Conservation (phyloP, 2,797 vertebrate species). For the Hephaestus fuliginosus region DNA sequence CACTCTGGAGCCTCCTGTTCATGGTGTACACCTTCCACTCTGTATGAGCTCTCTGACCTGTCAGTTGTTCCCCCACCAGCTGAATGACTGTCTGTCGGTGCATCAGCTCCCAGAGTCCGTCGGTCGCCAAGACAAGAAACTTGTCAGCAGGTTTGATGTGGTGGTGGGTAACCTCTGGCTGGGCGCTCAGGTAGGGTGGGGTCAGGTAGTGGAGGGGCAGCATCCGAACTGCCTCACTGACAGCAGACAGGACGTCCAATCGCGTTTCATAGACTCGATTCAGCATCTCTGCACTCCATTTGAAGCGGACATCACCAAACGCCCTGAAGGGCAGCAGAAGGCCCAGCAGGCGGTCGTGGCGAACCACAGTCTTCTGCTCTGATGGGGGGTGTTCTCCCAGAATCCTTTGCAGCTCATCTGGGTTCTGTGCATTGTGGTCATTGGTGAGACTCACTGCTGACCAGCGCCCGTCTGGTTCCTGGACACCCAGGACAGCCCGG, state of each 20-base stretch:
- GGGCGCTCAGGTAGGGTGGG: slow-evolving; percentile 80
- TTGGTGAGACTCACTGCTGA: slow-evolving; percentile 71
- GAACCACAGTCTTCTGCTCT: slow-evolving; percentile 71
- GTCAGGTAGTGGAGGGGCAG: slow-evolving; percentile 71
- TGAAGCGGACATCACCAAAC: slow-evolving; percentile 80
- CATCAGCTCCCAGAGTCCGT: slow-evolving; percentile 83
- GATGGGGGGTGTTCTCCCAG: slow-evolving; percentile 71
- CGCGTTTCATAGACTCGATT: slow-evolving; percentile 64
- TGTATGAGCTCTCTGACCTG: slow-evolving; percentile 51
- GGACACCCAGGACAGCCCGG: slow-evolving; percentile 78
- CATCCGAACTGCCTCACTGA: slow-evolving; percentile 50
- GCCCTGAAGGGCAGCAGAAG: slow-evolving; percentile 81
- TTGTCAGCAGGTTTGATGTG: slow-evolving; percentile 72
- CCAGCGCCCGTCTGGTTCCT: slow-evolving; percentile 70
- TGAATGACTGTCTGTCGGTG: slow-evolving; percentile 78
- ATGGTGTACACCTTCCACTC: too few relatives aligned
- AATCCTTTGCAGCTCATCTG: slow-evolving; percentile 74
- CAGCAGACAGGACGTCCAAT: slow-evolving; percentile 34
- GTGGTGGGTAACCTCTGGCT: slow-evolving; percentile 75
- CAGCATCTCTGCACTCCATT: slow-evolving; percentile 79
- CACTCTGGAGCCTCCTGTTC: too few relatives aligned
- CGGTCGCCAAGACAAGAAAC: slow-evolving; percentile 80
- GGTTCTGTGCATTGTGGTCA: slow-evolving; percentile 82
- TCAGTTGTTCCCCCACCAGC: slow-evolving; percentile 75
- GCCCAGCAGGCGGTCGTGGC: slow-evolving; percentile 79